Conservation (phyloP, 2,113 vertebrate species). For the Ameiurus melas region DNA sequence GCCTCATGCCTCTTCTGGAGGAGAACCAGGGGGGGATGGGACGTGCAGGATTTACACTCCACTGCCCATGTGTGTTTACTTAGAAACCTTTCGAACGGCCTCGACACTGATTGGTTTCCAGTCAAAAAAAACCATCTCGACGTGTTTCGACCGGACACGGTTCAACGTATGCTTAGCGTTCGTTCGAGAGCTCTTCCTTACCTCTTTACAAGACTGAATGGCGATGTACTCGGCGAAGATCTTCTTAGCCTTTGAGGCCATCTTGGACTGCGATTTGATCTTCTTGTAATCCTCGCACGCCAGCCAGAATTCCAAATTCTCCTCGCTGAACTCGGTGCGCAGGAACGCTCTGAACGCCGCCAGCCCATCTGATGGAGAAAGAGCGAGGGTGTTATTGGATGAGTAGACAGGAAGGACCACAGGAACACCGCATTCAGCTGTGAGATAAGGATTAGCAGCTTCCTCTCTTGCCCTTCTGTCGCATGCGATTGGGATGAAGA, state of each 20-base stretch:
- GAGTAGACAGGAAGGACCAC: slow-evolving; percentile 59
- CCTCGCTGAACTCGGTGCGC: slow-evolving; percentile 96
- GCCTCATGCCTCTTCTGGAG: not conserved
- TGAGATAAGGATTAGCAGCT: not conserved
- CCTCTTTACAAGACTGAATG: slow-evolving; percentile 98
- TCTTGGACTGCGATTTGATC: slow-evolving; percentile 95
- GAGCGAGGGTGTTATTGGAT: not conserved
- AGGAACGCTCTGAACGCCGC: slow-evolving; percentile 95
- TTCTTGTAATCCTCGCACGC: slow-evolving; percentile 98
- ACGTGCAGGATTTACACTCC: not conserved
- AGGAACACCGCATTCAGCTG: slow-evolving; percentile 53
- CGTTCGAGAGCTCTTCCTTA: slow-evolving; percentile 58
- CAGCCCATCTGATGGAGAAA: slow-evolving; percentile 81
- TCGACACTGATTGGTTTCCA: not conserved
- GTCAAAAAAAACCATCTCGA: not conserved
- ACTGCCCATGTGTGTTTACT: slow-evolving; percentile 3
- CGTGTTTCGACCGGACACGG: not conserved
- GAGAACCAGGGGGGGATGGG: not conserved
- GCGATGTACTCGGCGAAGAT: slow-evolving; percentile 95
- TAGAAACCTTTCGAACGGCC: not conserved
- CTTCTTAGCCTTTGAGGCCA: slow-evolving; percentile 95
- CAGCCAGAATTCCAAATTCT: slow-evolving; percentile 99
- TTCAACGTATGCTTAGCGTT: not conserved
- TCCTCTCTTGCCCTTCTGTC: slow-evolving; percentile 11
- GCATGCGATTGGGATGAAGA: not conserved